Evolutionary conservation across 2,113 vertebrate genomes (phyloP).

Genomic region (Sigmodon hispidus): DNA sequence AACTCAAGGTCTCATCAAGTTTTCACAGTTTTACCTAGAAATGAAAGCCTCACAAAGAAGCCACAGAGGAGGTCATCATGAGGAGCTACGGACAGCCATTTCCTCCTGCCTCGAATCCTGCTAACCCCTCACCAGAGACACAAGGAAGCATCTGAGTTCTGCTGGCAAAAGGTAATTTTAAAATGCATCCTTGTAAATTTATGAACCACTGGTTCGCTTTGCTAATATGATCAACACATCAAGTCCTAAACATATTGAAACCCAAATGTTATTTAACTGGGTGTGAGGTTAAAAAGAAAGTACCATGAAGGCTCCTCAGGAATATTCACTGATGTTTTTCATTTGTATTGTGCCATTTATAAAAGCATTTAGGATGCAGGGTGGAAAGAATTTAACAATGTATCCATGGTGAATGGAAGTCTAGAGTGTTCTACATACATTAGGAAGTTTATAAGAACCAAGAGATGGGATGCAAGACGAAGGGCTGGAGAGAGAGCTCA

Average conservation of each 20-base stretch:
- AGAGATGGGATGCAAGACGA: neutral
- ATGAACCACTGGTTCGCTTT: neutral
- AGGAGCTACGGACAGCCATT: neutral
- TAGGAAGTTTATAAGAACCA: neutral
- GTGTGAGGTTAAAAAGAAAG: neutral
- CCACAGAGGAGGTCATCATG: neutral
- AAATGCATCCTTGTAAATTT: neutral
- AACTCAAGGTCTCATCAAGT: neutral
- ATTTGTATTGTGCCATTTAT: neutral
- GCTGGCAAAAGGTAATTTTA: neutral
- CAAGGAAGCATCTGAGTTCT: neutral
- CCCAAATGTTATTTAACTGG: neutral
- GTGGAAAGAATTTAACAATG: neutral
- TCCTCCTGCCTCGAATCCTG: neutral
- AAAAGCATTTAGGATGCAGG: neutral
- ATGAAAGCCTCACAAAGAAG: neutral
- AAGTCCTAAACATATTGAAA: neutral
- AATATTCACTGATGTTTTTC: neutral
- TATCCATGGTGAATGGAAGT: neutral
- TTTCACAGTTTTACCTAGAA: neutral
- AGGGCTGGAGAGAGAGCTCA: no score
- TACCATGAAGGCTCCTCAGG: no score
- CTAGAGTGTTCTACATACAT: neutral
- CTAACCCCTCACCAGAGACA: neutral
- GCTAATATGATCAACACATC: neutral